Base-by-base conservation (phyloP, 2,888 invertebrate genomes). In the Papilio demoleus region DNA sequence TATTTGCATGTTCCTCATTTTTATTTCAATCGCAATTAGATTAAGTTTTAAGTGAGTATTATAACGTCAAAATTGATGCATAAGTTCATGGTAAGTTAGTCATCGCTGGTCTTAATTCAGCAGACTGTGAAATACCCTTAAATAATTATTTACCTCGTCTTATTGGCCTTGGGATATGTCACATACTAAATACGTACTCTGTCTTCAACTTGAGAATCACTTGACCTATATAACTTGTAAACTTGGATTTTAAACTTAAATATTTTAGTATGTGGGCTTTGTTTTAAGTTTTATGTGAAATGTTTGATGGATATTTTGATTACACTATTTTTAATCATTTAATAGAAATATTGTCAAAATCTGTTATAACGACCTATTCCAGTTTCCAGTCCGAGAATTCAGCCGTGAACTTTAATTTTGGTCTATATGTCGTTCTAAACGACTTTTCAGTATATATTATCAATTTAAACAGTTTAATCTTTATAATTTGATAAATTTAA, bases 61-160 rank as follows among this genome's bases (percentile, higher is more conserved):
- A n/a, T 12, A 31, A 31, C 17, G 31, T 17, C n/a, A 56, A 47
- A 47, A 38, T 34, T 58, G 17, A 34, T 58, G n/a, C n/a, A n/a
- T n/a, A n/a, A n/a, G n/a, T n/a, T n/a, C n/a, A n/a, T n/a, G n/a
- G n/a, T n/a, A n/a, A n/a, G n/a, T n/a, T n/a, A n/a, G n/a, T n/a
- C n/a, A n/a, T n/a, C n/a, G n/a, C n/a, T n/a, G n/a, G n/a, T 59
- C 45, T 24, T 47, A 59, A 59, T 58, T 42, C 42, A 65, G 59
- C 45, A 36, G 36, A 58, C 56, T 42, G 56, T n/a, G 27, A 53
- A 53, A 8, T 27, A 6, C 17, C 9, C n/a, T n/a, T 17, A 50
- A 2, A n/a, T n/a, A n/a, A n/a, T 50, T 27, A 27, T 31, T 56
- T 56, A 56, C 53, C 31, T 56, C 53, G 31, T 31, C 8, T 27